phyloP scores from a whole-genome alignment of 2,888 invertebrate genomes.

The Thera obeliscata region DNA sequence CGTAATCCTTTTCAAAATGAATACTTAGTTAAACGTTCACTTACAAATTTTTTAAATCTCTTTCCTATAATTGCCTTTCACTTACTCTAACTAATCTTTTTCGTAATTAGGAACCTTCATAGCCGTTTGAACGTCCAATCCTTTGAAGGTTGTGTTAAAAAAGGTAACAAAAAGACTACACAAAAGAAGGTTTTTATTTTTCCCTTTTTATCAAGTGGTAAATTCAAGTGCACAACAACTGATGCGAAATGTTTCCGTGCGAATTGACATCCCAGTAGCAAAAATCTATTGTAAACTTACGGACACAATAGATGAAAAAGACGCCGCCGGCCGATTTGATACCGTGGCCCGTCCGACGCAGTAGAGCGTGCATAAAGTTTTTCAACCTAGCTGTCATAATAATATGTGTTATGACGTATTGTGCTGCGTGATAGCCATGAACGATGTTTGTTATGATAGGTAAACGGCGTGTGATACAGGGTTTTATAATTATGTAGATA shows the following conservation, averaged over 20 bases:
- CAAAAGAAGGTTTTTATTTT: conserved; percentile 48
- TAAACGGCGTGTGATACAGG: conserved; percentile 41
- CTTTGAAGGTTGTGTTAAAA: conserved; percentile 58
- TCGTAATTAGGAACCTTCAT: conserved; percentile 58
- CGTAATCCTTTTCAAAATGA: conserved; percentile 34
- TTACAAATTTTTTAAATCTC: conserved; percentile 55
- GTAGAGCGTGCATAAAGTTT: conserved; percentile 58
- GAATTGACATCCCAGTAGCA: conserved; percentile 65
- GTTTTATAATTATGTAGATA: conserved; percentile 35
- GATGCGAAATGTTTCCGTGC: conserved; percentile 67
- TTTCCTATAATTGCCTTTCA: conserved; percentile 59
- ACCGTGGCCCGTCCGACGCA: conserved; percentile 46
- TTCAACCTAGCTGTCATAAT: conserved; percentile 64
- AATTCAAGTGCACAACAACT: conserved; percentile 77
- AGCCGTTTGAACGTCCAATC: conserved; percentile 39
- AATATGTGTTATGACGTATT: conserved; percentile 64
- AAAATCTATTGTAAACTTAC: conserved; percentile 54
- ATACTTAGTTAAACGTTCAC: conserved; percentile 43
- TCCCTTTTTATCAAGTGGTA: conserved; percentile 75
- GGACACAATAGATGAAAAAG: conserved; percentile 57
- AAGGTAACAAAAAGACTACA: conserved; percentile 63
- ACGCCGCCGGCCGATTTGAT: conserved; percentile 55
- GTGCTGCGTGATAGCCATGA: conserved; percentile 55
- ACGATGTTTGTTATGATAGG: conserved; percentile 60
- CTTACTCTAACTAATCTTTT: conserved; percentile 57